Evolutionary conservation across 2,888 invertebrate genomes (phyloP), one percentile per base, ranked within the genome.

Genomic region (Leucophora obtusa): DNA sequence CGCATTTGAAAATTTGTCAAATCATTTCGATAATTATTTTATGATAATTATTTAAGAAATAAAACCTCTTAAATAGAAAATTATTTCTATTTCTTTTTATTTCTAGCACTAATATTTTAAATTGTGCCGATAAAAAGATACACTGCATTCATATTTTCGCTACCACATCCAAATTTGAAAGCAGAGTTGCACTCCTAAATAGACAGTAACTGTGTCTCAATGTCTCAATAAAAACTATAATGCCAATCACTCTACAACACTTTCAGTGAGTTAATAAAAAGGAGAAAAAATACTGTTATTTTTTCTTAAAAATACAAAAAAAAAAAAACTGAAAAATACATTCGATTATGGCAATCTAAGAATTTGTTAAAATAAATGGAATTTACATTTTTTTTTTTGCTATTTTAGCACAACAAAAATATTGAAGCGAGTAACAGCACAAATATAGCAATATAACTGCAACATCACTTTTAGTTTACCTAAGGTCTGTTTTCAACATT

Each of bases 321-420:
- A 18, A 50, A 28, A 51, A 43, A 15, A 14, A 3, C 2, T 2
- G 5, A 50, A 43, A 54, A 24, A 6, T 15, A 62, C 62, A 59
- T 53, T 62, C 54, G 73, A 81, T 73, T 77, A 56, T 71, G 73
- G 73, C 81, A 74, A 69, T 73, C 69, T 73, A 66, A 58, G 66
- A 77, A 62, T 70, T 81, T 81, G 65, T 54, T 62, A 17, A 66
- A 21, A 65, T 14, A 56, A 73, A 60, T 71, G 8, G 47, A 58
- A 69, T 81, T 70, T 66, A 53, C 2, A 14, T 14, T 47, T 6
- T 28, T 56, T 56, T 71, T 77, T 74, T 38, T 69, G 73, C 66
- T 24, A 58, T 58, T 70, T 77, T 58, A 74, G 70, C 65, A 77
- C 10, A 69, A 72, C 56, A 63, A 17, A 15, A 24, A 60, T 18